A percentile compares a stretch with the other conserved stretches of the same genome.
Conservation (phyloP, 2,888 invertebrate genomes). For the Leptopilina myrica region DNA sequence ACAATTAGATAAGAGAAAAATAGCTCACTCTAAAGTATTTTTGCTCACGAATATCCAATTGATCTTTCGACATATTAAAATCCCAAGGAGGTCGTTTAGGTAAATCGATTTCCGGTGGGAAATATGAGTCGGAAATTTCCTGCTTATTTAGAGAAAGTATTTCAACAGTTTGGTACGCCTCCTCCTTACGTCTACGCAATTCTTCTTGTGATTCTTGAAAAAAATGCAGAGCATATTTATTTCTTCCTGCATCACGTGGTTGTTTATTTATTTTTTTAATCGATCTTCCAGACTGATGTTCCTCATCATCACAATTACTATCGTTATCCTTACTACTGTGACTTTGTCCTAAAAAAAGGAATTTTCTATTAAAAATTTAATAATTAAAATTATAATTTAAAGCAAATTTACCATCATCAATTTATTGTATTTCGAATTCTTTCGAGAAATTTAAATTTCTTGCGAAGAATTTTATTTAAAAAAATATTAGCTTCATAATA, state of each 20-base stretch:
- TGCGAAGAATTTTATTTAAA: no score
- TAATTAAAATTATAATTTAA: no score
- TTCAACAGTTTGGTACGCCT: constrained; percentile 80
- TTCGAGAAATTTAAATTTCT: no score
- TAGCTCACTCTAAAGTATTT: constrained; percentile 85
- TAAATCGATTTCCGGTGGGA: constrained; percentile 84
- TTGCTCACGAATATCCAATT: constrained; percentile 88
- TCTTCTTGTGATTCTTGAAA: constrained; percentile 88
- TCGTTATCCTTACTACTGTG: constrained; percentile 67
- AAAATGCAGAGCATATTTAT: constrained; percentile 89
- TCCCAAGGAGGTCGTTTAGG: constrained; percentile 93
- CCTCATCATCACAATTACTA: constrained; percentile 68
- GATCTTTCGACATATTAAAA: constrained; percentile 84
- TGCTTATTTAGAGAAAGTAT: constrained; percentile 80
- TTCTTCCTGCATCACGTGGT: constrained; percentile 79
- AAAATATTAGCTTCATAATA: no score
- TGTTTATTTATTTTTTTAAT: constrained; percentile 83
- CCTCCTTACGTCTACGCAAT: constrained; percentile 82
- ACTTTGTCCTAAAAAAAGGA: constrained; percentile 51
- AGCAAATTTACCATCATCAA: no score
- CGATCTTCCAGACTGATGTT: constrained; percentile 52
- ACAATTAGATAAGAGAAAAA: constrained; percentile 1
- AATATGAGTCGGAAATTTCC: constrained; percentile 85
- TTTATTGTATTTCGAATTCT: no score
- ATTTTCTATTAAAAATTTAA: background rate